Evolutionary conservation across 2,888 invertebrate genomes (phyloP).

Genomic region (Oxycera nigricornis): DNA sequence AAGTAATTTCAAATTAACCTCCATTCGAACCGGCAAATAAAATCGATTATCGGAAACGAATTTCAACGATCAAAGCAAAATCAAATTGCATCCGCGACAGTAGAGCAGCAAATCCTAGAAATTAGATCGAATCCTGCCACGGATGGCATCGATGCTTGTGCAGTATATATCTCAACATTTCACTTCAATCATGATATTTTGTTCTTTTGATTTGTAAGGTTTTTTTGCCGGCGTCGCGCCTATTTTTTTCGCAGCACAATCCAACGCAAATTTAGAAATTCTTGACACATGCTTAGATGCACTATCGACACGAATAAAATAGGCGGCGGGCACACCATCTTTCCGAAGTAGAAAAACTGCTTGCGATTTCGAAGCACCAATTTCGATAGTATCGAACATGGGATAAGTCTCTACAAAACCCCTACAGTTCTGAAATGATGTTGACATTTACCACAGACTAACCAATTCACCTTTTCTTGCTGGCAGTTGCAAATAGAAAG

Average conservation of each 20-base stretch:
- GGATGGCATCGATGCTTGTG: background rate
- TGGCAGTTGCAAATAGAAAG: background rate
- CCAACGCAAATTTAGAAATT: background rate
- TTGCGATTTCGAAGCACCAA: slow-evolving; percentile 51
- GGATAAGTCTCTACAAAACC: slow-evolving; percentile 6
- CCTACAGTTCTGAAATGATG: background rate
- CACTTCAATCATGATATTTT: slow-evolving; percentile 48
- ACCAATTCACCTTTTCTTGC: background rate
- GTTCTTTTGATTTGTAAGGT: slow-evolving; percentile 37
- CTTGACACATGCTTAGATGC: background rate
- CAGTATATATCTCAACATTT: no score
- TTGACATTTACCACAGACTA: background rate
- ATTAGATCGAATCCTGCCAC: background rate
- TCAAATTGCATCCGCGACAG: slow-evolving; percentile 16
- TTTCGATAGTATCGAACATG: slow-evolving; percentile 44
- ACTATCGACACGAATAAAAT: slow-evolving; percentile 45
- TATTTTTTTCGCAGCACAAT: slow-evolving; percentile 47
- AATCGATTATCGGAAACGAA: no score
- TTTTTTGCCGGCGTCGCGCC: slow-evolving; percentile 44
- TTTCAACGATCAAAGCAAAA: slow-evolving; percentile 35
- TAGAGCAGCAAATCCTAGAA: background rate
- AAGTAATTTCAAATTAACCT: no score
- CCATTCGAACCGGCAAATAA: no score
- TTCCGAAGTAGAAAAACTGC: slow-evolving; percentile 36
- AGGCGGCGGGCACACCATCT: slow-evolving; percentile 43